Conservation (phyloP, 92 coral and sea anemone species). For the Phymanthus crucifer region DNA sequence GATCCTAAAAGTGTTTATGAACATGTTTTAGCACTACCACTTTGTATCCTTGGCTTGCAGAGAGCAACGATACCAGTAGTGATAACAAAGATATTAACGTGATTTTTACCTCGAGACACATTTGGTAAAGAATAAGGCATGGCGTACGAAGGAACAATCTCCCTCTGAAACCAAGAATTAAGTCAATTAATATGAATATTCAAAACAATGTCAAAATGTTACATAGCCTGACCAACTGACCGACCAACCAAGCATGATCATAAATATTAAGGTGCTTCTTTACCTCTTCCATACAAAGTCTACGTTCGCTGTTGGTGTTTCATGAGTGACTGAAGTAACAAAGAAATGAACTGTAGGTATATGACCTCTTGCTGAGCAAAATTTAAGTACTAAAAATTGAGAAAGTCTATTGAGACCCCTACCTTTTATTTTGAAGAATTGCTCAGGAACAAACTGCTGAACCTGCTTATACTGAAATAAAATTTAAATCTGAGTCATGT, state of each 20-base stretch:
- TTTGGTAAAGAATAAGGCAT: slow-evolving; percentile 83
- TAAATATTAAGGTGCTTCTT: not conserved
- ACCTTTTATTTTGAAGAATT: slow-evolving; percentile 95
- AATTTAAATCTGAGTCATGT: not conserved
- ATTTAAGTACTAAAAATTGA: no score
- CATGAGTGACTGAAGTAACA: slow-evolving; percentile 65
- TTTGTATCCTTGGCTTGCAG: no score
- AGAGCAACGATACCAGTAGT: no score
- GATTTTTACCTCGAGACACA: slow-evolving; percentile 77
- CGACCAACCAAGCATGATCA: no score
- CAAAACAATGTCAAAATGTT: not conserved
- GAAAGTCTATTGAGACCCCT: no score
- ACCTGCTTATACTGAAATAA: slow-evolving; percentile 78
- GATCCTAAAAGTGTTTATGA: slow-evolving; percentile 58
- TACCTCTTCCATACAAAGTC: slow-evolving; percentile 92
- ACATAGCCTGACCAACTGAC: not conserved
- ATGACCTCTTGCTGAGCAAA: no score
- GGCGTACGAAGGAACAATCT: slow-evolving; percentile 80
- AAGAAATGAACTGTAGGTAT: no score
- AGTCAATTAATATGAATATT: not conserved
- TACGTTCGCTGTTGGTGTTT: slow-evolving; percentile 69
- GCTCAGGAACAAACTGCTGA: slow-evolving; percentile 91
- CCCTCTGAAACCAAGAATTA: slow-evolving; percentile 46
- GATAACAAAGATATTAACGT: not conserved
- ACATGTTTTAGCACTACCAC: not conserved